Evolutionary conservation across 2,888 invertebrate genomes (phyloP), one percentile per base, ranked within the genome.

Genomic region (Fragum fragum): DNA sequence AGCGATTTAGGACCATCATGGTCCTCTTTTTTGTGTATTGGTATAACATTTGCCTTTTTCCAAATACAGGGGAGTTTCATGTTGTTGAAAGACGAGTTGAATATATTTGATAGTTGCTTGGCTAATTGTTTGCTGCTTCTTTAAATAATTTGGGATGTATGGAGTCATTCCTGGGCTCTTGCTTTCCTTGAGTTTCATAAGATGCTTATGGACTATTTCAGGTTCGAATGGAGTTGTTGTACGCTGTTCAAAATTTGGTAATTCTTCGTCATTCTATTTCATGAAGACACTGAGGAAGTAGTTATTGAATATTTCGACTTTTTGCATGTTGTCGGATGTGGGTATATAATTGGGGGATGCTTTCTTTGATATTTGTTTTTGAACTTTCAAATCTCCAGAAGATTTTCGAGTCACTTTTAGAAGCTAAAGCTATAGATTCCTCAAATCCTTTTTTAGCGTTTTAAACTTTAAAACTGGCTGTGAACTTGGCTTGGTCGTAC

Each of bases 351-450:
- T 11, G 18, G 7, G n/a, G 26, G 21, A 23, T 23, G 3, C n/a
- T 23, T 26, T 57, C 57, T n/a, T 57, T 57, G 11, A 14, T 26
- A 21, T 57, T 57, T 57, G 57, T 57, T 23, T 57, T 57, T n/a
- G 18, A 23, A 9, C 23, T 11, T 11, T 23, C 21, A 26, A 57
- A 57, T 23, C 3, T 57, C 57, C 57, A 26, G 57, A 57, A 57
- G 11, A 7, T 23, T 57, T 23, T 2, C 3, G 9, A 23, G 57
- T 57, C 23, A n/a, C n/a, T n/a, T 47, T 47, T 9, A 36, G 32
- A 36, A 36, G 32, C 32, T 36, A 36, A 36, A 36, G 32, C 32
- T 36, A 36, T 36, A 36, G 32, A 36, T 36, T 6, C 3, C 32
- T 36, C 32, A 36, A 9, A 36, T 36, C 9, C 32, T 36, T 6